These are phyloP conservation scores for Lepidurus couesii DNA, from an alignment of 1,140 invertebrate species.

Conservation along the genomic window DNA sequence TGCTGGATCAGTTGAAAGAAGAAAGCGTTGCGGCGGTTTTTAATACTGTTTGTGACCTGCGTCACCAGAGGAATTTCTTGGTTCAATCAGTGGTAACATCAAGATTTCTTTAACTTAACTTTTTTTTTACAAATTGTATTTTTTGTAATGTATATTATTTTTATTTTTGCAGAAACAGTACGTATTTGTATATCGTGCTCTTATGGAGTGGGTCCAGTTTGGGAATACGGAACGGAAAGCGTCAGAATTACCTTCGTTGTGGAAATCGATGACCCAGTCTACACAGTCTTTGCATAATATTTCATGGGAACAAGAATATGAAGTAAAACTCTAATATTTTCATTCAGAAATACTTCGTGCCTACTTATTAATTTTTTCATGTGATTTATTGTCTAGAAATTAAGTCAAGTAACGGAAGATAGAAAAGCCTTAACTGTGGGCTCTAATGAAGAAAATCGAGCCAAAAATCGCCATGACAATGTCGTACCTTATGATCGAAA, in stretches of 20 bases:
- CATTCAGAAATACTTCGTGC: constrained; percentile 53
- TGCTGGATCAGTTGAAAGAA: constrained; percentile 74
- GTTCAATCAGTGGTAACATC: constrained; percentile 75
- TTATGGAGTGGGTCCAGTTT: constrained; percentile 88
- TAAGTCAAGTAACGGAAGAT: constrained; percentile 71
- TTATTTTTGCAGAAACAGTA: constrained; percentile 76
- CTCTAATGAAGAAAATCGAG: constrained; percentile 72
- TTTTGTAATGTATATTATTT: constrained; percentile 22
- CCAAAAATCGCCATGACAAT: constrained; percentile 78
- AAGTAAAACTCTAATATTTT: neutral
- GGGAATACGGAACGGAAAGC: constrained; percentile 71
- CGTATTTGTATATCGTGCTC: constrained; percentile 90
- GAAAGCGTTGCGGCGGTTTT: constrained; percentile 79
- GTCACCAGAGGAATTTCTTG: constrained; percentile 84
- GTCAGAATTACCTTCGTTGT: neutral
- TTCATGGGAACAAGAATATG: constrained; percentile 10
- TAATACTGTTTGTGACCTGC: constrained; percentile 79
- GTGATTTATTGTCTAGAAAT: constrained; percentile 51
- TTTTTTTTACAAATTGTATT: constrained; percentile 27
- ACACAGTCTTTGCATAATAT: constrained; percentile 6
- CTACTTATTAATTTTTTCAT: neutral
- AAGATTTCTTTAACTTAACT: neutral
- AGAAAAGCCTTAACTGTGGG: constrained; percentile 73
- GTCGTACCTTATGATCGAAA: constrained; percentile 89
- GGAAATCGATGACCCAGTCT: constrained; percentile 6